phyloP scores from a whole-genome alignment of 64 coral and sea anemone genomes.

The Montipora sp. region DNA sequence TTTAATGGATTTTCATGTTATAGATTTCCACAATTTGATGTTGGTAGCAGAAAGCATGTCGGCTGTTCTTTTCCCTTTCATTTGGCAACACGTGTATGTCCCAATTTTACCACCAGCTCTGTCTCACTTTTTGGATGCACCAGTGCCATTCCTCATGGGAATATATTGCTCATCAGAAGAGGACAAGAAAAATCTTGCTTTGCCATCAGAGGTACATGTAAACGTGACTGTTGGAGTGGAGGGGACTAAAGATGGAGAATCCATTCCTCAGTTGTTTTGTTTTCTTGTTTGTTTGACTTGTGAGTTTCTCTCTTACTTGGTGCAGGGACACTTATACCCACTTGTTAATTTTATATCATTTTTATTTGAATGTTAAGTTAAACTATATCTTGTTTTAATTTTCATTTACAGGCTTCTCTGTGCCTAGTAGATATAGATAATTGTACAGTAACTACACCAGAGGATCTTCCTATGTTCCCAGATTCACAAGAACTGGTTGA shows the following conservation, averaged over 20 bases:
- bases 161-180: slow-evolving; percentile 86
- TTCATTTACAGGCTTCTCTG: slow-evolving; percentile 82
- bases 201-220: slow-evolving; percentile 85
- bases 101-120: slow-evolving; percentile 94
- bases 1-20: neutral
- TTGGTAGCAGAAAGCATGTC: slow-evolving; percentile 91
- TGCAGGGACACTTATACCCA: too few species aligned
- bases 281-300: too few species aligned
- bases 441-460: slow-evolving; percentile 77
- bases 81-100: slow-evolving; percentile 99
- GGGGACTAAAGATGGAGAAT: too few species aligned
- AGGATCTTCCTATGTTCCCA: slow-evolving; percentile 93
- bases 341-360: neutral
- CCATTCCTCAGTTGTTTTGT: too few species aligned
- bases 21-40: slow-evolving; percentile 97
- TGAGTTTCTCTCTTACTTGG: too few species aligned
- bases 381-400: neutral
- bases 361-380: neutral
- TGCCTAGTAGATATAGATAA: slow-evolving; percentile 93
- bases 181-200: slow-evolving; percentile 59
- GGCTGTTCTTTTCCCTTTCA: slow-evolving; percentile 85
- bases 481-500: slow-evolving; percentile 85
- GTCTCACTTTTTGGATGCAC: slow-evolving; percentile 92
- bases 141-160: slow-evolving; percentile 96
- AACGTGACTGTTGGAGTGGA: too few species aligned